Base-by-base conservation (phyloP, 2,113 vertebrate genomes). In the Ophthalmotilapia sp. region DNA sequence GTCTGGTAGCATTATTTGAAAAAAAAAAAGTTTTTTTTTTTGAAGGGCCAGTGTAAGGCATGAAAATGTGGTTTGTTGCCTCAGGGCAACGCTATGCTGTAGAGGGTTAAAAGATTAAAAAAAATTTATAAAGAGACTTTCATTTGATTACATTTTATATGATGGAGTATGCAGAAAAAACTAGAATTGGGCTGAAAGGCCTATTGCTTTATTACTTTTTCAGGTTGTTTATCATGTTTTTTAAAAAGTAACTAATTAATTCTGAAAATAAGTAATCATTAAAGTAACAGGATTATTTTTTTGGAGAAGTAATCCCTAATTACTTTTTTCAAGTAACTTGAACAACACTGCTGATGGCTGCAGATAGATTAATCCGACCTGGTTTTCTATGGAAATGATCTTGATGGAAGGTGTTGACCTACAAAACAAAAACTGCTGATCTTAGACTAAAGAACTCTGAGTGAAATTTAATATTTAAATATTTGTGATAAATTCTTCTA, bases 331-430 rank as follows among this genome's bases (percentile, higher is more conserved):
- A 60, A 60, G 26, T 60, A 60, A 60, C 56, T 1, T 60, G 56
- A 31, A 60, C 56, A 60, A 60, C 56, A 60, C 14, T 60, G 56
- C 65, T 70, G 65, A 23, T 21, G 38, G 13, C 38, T 73, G 8
- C 65, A 26, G 21, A 10, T 4, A 3, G 7, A 45, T 45, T 26
- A 45, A 26, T 15, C 1, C 0, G 40, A 17, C 0, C 29, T 21
- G 19, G 33, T 65, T 65, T 73, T 73, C 21, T 17, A 73, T 9
- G 8, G 65, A 70, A 70, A 60, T 17, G 14, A 31, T 60, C 26
- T 60, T 60, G 56, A 60, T 60, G 14, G 8, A 60, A 31, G 5
- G 14, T 1, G 56, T 60, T 10, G 56, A 60, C 26, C 26, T 31
- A 9, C 56, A 60, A 60, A 60, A 60, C 56, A 60, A 60, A 58